phyloP scores from a whole-genome alignment of 2,113 vertebrate species.

The Strix aluco region DNA sequence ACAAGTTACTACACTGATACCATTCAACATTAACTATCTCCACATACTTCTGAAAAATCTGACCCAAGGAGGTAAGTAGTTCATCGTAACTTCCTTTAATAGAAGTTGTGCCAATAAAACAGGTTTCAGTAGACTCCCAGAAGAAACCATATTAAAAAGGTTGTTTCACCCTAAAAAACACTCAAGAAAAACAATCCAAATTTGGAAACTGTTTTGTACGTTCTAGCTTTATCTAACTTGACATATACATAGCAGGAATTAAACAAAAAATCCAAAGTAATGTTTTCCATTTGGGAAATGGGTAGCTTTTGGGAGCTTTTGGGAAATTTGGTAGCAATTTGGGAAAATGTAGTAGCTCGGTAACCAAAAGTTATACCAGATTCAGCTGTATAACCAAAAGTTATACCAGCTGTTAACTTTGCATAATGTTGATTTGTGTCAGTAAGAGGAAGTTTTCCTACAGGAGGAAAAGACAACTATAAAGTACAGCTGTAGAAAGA shows the following conservation, averaged over 20 bases:
- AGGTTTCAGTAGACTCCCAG: not conserved
- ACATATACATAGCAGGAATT: not conserved
- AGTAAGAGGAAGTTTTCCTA: not conserved
- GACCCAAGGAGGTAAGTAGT: not conserved
- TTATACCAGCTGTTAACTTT: not conserved
- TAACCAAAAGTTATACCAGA: not conserved
- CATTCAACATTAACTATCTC: not conserved
- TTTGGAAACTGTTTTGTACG: not conserved
- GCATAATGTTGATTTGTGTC: not conserved
- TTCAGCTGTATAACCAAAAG: not conserved
- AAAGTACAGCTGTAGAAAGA: not conserved
- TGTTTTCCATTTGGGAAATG: not conserved
- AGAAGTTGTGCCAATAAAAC: not conserved
- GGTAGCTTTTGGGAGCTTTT: too few species aligned
- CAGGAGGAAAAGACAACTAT: not conserved
- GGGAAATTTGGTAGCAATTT: too few species aligned
- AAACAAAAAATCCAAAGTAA: not conserved
- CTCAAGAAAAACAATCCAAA: not conserved
- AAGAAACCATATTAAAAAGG: not conserved
- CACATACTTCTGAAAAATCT: not conserved
- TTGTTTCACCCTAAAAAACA: not conserved
- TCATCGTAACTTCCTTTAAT: not conserved
- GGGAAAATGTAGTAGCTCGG: not conserved
- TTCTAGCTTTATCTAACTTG: not conserved
- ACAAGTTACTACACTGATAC: not conserved